Conservation (phyloP, 2,888 invertebrate genomes). For the Troilus luridus region DNA sequence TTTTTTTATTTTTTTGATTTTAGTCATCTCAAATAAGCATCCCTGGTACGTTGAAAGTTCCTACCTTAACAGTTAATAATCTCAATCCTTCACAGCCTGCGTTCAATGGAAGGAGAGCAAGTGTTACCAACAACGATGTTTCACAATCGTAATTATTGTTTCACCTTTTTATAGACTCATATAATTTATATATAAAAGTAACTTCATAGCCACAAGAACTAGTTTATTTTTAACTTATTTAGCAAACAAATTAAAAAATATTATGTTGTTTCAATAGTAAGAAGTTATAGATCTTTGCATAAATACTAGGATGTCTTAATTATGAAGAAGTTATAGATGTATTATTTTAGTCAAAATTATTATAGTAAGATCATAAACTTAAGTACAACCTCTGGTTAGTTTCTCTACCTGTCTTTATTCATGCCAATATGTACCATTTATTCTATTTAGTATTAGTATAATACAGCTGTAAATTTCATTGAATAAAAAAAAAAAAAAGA, state of each 20-base stretch:
- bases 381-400: too few relatives aligned
- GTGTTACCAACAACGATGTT: slow-evolving; percentile 62
- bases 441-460: too few relatives aligned
- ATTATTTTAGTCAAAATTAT: too few relatives aligned
- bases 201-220: background rate
- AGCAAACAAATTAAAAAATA: background rate
- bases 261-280: background rate
- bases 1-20: slow-evolving; percentile 68
- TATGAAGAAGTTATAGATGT: too few relatives aligned
- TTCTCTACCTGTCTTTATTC: too few relatives aligned
- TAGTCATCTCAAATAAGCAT: slow-evolving; percentile 74
- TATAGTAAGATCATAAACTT: too few relatives aligned
- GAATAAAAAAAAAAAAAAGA: background rate
- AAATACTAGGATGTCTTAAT: too few relatives aligned
- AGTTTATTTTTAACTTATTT: background rate
- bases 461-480: too few relatives aligned
- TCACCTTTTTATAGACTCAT: background rate
- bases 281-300: background rate
- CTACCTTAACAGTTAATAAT: slow-evolving; percentile 70
- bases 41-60: slow-evolving; percentile 79
- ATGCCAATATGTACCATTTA: too few relatives aligned
- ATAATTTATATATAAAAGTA: background rate
- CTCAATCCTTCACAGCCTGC: slow-evolving; percentile 68
- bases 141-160: slow-evolving; percentile 62
- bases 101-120: slow-evolving; percentile 61